Base-by-base conservation (phyloP, 2,888 invertebrate species). In the Branchipolynoe longqiensis region DNA sequence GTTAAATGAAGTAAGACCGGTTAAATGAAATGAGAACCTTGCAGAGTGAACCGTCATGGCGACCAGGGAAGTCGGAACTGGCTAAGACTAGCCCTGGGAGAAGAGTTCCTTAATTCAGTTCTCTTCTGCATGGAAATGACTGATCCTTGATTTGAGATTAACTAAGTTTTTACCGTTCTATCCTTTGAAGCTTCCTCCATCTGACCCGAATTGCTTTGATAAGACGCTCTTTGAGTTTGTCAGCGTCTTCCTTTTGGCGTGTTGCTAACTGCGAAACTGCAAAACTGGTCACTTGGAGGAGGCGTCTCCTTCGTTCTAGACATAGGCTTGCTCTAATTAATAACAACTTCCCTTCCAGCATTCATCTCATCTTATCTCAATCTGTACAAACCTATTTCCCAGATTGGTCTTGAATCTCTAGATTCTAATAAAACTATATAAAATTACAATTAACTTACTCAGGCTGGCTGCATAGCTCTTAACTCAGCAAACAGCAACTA, bases 21-120 rank as follows among this genome's bases (percentile, higher is more conserved):
- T n/a, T n/a, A n/a, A n/a, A n/a, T n/a, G n/a, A n/a, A n/a, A n/a
- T n/a, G n/a, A n/a, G n/a, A n/a, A n/a, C n/a, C n/a, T n/a, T n/a
- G n/a, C n/a, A n/a, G n/a, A n/a, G n/a, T n/a, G n/a, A n/a, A n/a
- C n/a, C n/a, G n/a, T n/a, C n/a, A n/a, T n/a, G n/a, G n/a, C n/a
- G n/a, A n/a, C n/a, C n/a, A n/a, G n/a, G n/a, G 69, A 69, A 69
- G 69, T 36, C 69, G 38, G 69, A 33, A 36, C 38, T 69, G 69
- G 36, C 38, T 36, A 69, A 69, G 38, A 36, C 69, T 69, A 38
- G 14, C 69, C 69, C 69, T 69, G 18, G 69, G 8, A 33, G 22
- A 69, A 69, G 69, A 33, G 38, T 69, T 38, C n/a, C n/a, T n/a
- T 36, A 12, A 69, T 69, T 62, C 36, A 36, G 69, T 69, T 69